These are phyloP conservation scores for Physocephala rufipes DNA, from an alignment of 2,888 invertebrate genomes.

Conservation along the genomic window DNA sequence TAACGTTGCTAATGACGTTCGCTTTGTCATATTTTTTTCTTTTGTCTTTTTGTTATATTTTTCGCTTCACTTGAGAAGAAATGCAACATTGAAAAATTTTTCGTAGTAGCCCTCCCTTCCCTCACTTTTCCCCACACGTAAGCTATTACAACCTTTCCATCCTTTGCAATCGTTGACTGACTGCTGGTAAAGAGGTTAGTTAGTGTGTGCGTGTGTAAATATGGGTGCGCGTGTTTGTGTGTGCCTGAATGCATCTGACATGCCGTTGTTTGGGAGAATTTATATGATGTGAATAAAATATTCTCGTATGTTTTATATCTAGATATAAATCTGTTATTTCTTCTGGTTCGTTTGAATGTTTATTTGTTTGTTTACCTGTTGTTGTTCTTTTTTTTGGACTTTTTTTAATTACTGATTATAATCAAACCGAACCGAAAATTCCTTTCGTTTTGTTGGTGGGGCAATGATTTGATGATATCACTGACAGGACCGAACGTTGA, in stretches of 20 bases:
- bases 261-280: not conserved
- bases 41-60: conserved; percentile 1
- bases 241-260: too few species aligned
- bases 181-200: not conserved
- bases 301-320: not conserved
- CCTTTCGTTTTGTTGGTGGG: not conserved
- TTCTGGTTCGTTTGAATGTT: conserved; percentile 11
- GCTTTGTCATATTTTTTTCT: not conserved
- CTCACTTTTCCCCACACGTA: too few species aligned
- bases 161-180: conserved; percentile 10
- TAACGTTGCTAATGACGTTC: conserved; percentile 26
- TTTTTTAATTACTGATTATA: conserved; percentile 21
- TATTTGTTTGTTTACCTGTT: not conserved
- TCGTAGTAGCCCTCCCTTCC: not conserved
- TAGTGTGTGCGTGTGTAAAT: not conserved
- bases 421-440: not conserved
- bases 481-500: too few species aligned
- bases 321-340: conserved; percentile 25
- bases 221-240: too few species aligned
- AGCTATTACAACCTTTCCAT: too few species aligned
- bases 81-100: conserved; percentile 20
- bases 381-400: too few species aligned
- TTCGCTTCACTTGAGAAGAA: not conserved
- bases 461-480: too few species aligned
- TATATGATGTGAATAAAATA: conserved; percentile 12